Conservation (phyloP, 2,113 vertebrate species). For the Eurystomus gularis region DNA sequence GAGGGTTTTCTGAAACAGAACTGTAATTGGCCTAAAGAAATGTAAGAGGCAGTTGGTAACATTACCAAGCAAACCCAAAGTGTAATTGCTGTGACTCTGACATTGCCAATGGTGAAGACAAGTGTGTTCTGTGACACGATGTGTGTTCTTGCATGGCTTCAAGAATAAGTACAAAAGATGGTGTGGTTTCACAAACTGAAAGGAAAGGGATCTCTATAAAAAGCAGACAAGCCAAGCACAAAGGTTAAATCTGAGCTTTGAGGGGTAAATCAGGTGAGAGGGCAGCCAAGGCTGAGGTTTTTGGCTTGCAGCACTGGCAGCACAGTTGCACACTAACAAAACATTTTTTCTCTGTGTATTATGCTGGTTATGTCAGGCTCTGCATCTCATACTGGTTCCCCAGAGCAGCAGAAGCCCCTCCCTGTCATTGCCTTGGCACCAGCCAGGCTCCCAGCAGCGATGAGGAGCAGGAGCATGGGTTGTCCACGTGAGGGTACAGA, state of each 20-base stretch:
- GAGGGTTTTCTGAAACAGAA: neutral
- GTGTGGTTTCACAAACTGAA: neutral
- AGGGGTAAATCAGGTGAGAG: neutral
- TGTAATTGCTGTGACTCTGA: accelerated
- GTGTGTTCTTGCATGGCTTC: neutral
- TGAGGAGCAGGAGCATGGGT: neutral
- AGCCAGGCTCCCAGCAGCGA: neutral
- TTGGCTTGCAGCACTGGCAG: neutral
- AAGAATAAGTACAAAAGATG: neutral
- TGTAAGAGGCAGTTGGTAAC: neutral
- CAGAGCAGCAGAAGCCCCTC: neutral
- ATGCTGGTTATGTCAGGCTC: neutral
- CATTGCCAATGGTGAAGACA: neutral
- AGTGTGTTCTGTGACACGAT: accelerated
- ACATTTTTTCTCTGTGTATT: accelerated
- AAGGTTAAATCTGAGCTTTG: neutral
- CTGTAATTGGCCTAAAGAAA: neutral
- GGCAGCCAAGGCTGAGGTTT: neutral
- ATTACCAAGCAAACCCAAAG: neutral
- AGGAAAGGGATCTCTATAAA: neutral
- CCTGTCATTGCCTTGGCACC: neutral
- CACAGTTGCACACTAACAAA: accelerated
- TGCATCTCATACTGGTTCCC: neutral
- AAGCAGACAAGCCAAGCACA: neutral
- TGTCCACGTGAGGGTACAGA: neutral